Conservation (phyloP, 2,888 invertebrate genomes). For the Tenthredo amoena region DNA sequence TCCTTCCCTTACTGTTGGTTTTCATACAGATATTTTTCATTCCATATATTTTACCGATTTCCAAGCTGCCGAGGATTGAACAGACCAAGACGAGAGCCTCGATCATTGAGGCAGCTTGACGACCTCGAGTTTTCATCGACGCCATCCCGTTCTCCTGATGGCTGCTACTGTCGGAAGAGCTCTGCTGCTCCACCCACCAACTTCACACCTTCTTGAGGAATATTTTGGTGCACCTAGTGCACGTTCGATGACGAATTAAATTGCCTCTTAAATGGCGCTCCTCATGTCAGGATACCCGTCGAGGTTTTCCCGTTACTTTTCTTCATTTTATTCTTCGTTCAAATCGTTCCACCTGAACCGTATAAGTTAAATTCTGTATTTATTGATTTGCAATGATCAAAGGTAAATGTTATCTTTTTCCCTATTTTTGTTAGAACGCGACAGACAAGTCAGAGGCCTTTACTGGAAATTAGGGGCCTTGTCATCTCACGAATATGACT, state of each 20-base stretch:
- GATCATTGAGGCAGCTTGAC: constrained; percentile 12
- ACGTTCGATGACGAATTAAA: constrained; percentile 9
- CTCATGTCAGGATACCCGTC: constrained; percentile 20
- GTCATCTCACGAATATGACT: not conserved
- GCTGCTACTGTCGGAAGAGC: constrained; percentile 29
- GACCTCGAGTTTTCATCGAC: constrained; percentile 21
- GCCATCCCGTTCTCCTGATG: constrained; percentile 42
- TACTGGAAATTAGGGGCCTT: not conserved
- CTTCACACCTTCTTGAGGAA: not conserved
- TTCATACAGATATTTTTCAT: not conserved
- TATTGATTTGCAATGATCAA: not conserved
- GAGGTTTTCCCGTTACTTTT: constrained; percentile 5
- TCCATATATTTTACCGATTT: constrained; percentile 28
- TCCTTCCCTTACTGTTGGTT: not conserved
- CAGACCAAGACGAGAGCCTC: not conserved
- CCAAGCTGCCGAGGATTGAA: not conserved
- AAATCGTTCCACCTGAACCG: constrained; percentile 22
- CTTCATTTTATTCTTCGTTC: constrained; percentile 36
- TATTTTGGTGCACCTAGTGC: constrained; percentile 15
- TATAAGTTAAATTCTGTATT: constrained; percentile 3
- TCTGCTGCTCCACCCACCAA: not conserved
- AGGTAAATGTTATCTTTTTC: not conserved
- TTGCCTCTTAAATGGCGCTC: not conserved
- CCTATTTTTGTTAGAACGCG: not conserved
- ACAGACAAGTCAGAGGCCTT: not conserved